Evolutionary conservation across 2,888 invertebrate species (phyloP).

Genomic region (Barypeithes pellucidus): DNA sequence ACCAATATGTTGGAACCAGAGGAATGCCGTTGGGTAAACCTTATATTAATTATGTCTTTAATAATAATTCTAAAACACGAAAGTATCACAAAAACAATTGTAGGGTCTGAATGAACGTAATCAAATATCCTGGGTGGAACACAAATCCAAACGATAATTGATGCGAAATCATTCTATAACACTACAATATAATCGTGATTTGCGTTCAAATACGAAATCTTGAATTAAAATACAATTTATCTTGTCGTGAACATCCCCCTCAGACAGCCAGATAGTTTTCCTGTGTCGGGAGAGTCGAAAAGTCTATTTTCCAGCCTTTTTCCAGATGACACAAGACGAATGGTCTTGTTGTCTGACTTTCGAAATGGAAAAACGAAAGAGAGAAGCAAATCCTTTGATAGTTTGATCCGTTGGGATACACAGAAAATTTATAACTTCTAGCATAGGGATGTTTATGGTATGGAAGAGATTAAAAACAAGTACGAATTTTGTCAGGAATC

Average conservation of each 20-base stretch:
- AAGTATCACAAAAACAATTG: no score
- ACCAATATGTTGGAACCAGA: no score
- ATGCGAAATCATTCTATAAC: conserved; percentile 3
- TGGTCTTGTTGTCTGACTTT: conserved; percentile 29
- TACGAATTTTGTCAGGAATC: no score
- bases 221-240: conserved; percentile 44
- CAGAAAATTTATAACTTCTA: conserved; percentile 17
- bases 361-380: conserved; percentile 16
- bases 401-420: conserved; percentile 10
- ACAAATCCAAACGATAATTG: neutral
- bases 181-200: conserved; percentile 32
- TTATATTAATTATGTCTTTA: no score
- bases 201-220: neutral
- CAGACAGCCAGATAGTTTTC: conserved; percentile 37
- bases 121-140: neutral
- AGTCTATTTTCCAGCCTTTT: conserved; percentile 43
- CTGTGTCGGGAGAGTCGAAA: conserved; percentile 31
- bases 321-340: conserved; percentile 37
- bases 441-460: neutral
- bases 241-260: conserved; percentile 28
- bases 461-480: neutral
- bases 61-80: no score
- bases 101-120: no score
- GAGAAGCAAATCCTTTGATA: conserved; percentile 24
- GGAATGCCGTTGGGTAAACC: no score